phyloP scores from a whole-genome alignment of 2,797 vertebrate species.

The Enteromius thamalakanensis region DNA sequence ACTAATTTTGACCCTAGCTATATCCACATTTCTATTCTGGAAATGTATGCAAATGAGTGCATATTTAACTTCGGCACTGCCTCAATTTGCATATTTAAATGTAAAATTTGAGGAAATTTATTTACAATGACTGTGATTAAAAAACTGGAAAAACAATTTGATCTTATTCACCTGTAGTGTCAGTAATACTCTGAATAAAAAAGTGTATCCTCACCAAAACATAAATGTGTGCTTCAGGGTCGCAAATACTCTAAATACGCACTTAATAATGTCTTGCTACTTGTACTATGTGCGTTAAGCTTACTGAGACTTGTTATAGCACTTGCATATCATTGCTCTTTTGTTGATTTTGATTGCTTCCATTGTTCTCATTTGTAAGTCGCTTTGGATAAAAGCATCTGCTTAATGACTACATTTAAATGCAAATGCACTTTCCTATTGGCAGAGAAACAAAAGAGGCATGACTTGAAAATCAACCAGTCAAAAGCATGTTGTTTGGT shows the following conservation, averaged over 20 bases:
- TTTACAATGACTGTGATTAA: not conserved
- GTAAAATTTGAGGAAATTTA: not conserved
- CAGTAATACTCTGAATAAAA: not conserved
- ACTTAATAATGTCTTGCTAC: not conserved
- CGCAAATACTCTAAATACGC: not conserved
- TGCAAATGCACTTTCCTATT: not conserved
- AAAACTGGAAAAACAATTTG: not conserved
- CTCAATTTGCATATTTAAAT: not conserved
- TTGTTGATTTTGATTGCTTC: not conserved
- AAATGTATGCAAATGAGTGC: not conserved
- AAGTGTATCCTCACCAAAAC: not conserved
- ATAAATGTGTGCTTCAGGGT: too few species aligned
- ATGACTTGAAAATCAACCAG: not conserved
- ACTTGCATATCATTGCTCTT: not conserved
- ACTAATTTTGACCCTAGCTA: not conserved
- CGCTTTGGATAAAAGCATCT: not conserved
- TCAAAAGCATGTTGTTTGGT: not conserved
- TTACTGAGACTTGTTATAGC: not conserved
- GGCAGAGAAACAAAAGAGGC: not conserved
- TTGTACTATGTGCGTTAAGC: not conserved
- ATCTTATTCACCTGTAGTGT: not conserved
- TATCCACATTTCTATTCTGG: not conserved
- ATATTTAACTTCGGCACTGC: not conserved
- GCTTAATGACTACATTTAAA: not conserved
- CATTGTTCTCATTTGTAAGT: not conserved